Percentiles rank a stretch among this genome's conserved stretches.
Conservation (phyloP, 1,140 invertebrate genomes). For the Portunus trituberculatus region DNA sequence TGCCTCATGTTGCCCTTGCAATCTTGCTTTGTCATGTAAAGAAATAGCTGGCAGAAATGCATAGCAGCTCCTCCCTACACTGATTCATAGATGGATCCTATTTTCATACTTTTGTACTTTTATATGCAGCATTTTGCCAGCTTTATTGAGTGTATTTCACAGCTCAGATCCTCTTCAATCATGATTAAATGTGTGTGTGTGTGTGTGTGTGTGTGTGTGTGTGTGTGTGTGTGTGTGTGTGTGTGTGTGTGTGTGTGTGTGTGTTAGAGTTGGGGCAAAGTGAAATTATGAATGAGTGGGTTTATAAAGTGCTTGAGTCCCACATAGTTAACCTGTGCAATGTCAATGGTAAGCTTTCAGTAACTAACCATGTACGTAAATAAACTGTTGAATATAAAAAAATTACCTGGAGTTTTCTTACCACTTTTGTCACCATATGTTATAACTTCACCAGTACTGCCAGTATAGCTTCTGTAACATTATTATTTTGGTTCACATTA, state of each 20-base stretch:
- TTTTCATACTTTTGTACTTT: conserved; percentile 1
- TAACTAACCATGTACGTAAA: conserved; percentile 4
- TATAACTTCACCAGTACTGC: no score
- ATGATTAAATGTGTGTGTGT: no score
- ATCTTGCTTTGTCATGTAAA: not conserved
- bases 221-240: not conserved
- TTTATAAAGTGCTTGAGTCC: not conserved
- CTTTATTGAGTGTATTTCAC: not conserved
- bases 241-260: not conserved
- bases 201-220: not conserved
- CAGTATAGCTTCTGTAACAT: no score
- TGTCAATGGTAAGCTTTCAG: not conserved
- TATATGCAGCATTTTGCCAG: not conserved
- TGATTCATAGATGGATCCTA: not conserved
- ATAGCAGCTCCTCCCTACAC: not conserved
- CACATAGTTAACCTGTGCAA: not conserved
- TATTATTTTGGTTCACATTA: no score
- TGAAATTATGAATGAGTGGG: not conserved
- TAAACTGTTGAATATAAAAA: conserved; percentile 11
- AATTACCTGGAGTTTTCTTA: not conserved
- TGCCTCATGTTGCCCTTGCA: not conserved
- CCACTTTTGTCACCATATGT: not conserved
- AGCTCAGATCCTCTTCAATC: not conserved
- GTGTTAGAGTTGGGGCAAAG: not conserved
- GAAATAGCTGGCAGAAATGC: not conserved